Evolutionary conservation across 2,888 invertebrate species (phyloP).

Genomic region (Pantelozetes paolii): DNA sequence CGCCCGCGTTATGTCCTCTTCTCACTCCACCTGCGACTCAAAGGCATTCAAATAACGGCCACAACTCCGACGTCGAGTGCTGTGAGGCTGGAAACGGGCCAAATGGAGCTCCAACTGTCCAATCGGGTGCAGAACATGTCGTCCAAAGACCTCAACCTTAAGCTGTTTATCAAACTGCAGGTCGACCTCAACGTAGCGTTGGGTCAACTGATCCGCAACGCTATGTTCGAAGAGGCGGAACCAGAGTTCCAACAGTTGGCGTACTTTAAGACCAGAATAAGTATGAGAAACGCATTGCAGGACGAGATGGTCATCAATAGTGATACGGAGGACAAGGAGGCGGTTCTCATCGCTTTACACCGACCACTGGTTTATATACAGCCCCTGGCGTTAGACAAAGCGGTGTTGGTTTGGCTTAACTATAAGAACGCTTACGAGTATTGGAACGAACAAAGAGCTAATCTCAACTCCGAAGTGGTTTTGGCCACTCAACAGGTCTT

Average conservation of each 20-base stretch:
- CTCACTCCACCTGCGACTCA: conserved; percentile 80
- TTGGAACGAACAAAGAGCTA: conserved; percentile 93
- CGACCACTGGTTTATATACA: conserved; percentile 93
- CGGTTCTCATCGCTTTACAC: conserved; percentile 82
- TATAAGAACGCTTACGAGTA: conserved; percentile 99
- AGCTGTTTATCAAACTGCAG: conserved; percentile 62
- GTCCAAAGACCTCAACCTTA: conserved; percentile 46
- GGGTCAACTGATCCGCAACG: conserved; percentile 83
- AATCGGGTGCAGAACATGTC: conserved; percentile 87
- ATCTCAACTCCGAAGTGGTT: conserved; percentile 74
- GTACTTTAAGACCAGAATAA: conserved; percentile 92
- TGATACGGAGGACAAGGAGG: conserved; percentile 49
- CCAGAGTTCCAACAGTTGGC: conserved; percentile 97
- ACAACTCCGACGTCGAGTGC: conserved; percentile 97
- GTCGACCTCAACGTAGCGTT: conserved; percentile 89
- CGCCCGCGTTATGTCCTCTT: conserved; percentile 66
- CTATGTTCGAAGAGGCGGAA: conserved; percentile 93
- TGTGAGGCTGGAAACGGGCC: conserved; percentile 90
- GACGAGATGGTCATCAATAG: conserved; percentile 54
- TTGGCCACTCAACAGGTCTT: conserved; percentile 59
- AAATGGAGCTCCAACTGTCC: conserved; percentile 84
- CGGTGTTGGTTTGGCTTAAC: conserved; percentile 96
- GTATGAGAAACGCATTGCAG: conserved; percentile 57
- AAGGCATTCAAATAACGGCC: conserved; percentile 93
- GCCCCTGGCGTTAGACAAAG: conserved; percentile 95